These are phyloP conservation scores for Chiroxiphia lanceolata DNA, from an alignment of 2,797 vertebrate species.

Conservation along the genomic window DNA sequence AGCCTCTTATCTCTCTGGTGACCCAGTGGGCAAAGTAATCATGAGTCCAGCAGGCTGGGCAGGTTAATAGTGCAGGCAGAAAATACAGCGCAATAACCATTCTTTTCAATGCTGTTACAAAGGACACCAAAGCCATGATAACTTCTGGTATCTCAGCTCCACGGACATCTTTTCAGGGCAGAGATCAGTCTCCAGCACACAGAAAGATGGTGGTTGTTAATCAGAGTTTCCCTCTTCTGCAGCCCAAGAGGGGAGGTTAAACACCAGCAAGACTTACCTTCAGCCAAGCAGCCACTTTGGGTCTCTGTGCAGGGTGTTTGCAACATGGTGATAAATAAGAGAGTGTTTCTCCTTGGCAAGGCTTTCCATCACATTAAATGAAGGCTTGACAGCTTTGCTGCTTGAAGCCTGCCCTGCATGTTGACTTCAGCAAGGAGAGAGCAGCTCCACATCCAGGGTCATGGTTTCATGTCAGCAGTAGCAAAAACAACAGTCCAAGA, in stretches of 20 bases:
- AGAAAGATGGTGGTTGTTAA: neutral
- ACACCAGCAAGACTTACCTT: neutral
- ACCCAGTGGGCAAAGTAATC: neutral
- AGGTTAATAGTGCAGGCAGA: neutral
- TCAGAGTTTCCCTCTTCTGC: neutral
- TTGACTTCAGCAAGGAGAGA: neutral
- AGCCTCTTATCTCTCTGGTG: neutral
- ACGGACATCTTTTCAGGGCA: neutral
- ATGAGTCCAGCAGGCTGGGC: neutral
- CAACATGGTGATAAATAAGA: constrained; percentile 26
- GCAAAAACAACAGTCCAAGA: neutral
- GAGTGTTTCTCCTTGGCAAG: constrained; percentile 16
- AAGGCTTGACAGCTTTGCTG: constrained; percentile 20
- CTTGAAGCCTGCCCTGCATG: neutral
- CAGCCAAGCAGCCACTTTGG: neutral
- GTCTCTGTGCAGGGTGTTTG: neutral
- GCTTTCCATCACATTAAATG: constrained; percentile 48
- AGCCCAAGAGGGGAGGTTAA: constrained; percentile 11
- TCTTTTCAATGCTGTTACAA: neutral
- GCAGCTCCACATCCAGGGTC: neutral
- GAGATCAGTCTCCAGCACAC: neutral
- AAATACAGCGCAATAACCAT: accelerated
- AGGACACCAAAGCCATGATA: neutral
- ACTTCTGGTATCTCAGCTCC: neutral
- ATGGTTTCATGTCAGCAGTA: neutral